Conservation (phyloP, 64 coral and sea anemone genomes). For the Trachythela sp. region DNA sequence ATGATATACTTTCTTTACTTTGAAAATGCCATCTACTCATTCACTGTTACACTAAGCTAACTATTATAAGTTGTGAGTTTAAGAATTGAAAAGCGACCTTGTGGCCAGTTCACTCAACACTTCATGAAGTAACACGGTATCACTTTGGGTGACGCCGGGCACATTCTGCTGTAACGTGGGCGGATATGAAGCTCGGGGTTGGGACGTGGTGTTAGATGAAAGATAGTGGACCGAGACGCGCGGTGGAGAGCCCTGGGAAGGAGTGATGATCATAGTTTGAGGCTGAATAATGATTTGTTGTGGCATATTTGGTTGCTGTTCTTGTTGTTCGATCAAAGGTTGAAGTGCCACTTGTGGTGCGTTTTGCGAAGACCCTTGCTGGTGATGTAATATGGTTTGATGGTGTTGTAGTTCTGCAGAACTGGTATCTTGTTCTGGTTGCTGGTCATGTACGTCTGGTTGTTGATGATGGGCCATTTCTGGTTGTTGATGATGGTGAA, state of each 20-base stretch:
- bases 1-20: no score
- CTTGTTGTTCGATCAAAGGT: background rate
- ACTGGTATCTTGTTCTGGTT: background rate
- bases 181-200: background rate
- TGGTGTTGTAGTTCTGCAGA: background rate
- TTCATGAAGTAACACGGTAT: constrained; percentile 22
- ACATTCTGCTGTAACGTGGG: constrained; percentile 19
- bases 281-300: background rate
- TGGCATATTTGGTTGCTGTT: background rate
- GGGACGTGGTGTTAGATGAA: background rate
- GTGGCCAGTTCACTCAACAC: constrained; percentile 16
- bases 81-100: background rate
- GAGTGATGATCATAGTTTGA: background rate
- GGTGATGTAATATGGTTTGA: background rate
- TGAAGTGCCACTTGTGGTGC: background rate
- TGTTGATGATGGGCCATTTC: no score
- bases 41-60: no score
- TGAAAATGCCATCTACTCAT: no score
- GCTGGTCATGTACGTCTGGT: background rate
- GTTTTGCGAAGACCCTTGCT: background rate
- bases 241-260: background rate
- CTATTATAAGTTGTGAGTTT: background rate
- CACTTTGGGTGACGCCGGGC: constrained; percentile 8
- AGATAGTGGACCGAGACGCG: constrained; percentile 6
- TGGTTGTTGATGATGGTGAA: no score